phyloP scores from a whole-genome alignment of 2,888 invertebrate species.

The Melitaea athalia region DNA sequence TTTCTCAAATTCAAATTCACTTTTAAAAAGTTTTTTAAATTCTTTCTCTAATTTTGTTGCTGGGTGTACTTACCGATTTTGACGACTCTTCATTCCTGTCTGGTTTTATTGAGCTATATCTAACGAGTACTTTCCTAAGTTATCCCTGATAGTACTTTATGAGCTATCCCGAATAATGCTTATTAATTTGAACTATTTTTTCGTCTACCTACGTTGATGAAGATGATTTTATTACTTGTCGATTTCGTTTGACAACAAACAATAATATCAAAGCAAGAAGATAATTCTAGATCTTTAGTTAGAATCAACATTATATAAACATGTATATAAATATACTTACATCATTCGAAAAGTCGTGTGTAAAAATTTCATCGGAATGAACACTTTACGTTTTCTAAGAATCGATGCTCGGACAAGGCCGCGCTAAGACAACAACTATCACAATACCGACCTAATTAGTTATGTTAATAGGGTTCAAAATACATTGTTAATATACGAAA shows the following conservation, averaged over 20 bases:
- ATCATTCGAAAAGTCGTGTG: constrained; percentile 44
- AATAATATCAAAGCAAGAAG: not conserved
- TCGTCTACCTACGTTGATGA: too few relatives aligned
- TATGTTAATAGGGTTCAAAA: constrained; percentile 29
- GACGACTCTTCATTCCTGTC: too few relatives aligned
- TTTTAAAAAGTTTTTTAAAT: too few relatives aligned
- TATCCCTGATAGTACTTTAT: too few relatives aligned
- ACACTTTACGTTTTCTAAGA: constrained; percentile 42
- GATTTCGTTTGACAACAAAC: not conserved
- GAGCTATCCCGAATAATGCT: too few relatives aligned
- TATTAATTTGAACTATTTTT: too few relatives aligned
- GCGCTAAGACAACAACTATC: not conserved
- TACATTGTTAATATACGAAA: constrained; percentile 33
- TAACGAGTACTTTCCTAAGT: too few relatives aligned
- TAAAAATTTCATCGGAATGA: constrained; percentile 60
- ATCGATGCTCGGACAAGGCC: constrained; percentile 34
- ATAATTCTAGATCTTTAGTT: constrained; percentile 16
- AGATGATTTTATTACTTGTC: too few relatives aligned
- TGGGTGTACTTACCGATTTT: too few relatives aligned
- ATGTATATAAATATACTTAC: constrained; percentile 15
- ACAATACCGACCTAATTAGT: constrained; percentile 3
- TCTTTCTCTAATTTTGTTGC: too few relatives aligned
- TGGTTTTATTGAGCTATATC: too few relatives aligned
- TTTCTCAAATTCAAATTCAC: too few relatives aligned
- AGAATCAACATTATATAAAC: constrained; percentile 10